phyloP scores from a whole-genome alignment of 2,797 vertebrate species.

The Karalla daura region DNA sequence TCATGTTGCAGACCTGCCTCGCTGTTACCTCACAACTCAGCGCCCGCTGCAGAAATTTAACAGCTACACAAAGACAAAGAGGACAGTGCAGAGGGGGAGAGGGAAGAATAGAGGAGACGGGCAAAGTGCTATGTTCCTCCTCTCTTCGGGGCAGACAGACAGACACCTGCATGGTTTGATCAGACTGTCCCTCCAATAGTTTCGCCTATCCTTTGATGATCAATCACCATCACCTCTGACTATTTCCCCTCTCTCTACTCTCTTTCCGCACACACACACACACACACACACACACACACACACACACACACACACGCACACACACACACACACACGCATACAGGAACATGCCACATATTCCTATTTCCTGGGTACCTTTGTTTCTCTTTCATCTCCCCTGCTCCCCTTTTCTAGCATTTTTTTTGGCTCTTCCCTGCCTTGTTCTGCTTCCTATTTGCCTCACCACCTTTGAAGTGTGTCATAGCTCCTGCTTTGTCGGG shows the following conservation, averaged over 20 bases:
- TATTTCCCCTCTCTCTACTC: constrained; percentile 7
- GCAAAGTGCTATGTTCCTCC: constrained; percentile 43
- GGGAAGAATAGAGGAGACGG: neutral
- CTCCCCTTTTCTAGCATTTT: constrained; percentile 18
- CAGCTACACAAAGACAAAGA: constrained; percentile 46
- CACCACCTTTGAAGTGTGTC: constrained; percentile 52
- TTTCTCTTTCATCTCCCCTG: constrained; percentile 55
- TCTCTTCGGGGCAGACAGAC: constrained; percentile 41
- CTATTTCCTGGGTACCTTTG: constrained; percentile 42
- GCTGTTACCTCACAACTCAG: constrained; percentile 39
- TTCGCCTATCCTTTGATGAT: constrained; percentile 69
- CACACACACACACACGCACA: constrained; percentile 4
- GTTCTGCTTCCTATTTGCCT: constrained; percentile 21
- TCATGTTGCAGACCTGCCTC: constrained; percentile 50
- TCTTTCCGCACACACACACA: neutral
- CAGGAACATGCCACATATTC: constrained; percentile 10
- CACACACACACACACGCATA: constrained; percentile 7
- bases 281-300: constrained; percentile 10
- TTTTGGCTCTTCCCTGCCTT: constrained; percentile 13
- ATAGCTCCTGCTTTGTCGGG: constrained; percentile 43
- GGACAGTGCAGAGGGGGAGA: neutral
- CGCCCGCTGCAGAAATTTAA: constrained; percentile 42
- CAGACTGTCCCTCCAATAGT: constrained; percentile 60
- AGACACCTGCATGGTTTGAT: constrained; percentile 61
- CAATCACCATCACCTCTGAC: constrained; percentile 52